These are phyloP conservation scores for Amblyjoppa fuscipennis DNA, from an alignment of 2,888 invertebrate genomes.

Conservation along the genomic window DNA sequence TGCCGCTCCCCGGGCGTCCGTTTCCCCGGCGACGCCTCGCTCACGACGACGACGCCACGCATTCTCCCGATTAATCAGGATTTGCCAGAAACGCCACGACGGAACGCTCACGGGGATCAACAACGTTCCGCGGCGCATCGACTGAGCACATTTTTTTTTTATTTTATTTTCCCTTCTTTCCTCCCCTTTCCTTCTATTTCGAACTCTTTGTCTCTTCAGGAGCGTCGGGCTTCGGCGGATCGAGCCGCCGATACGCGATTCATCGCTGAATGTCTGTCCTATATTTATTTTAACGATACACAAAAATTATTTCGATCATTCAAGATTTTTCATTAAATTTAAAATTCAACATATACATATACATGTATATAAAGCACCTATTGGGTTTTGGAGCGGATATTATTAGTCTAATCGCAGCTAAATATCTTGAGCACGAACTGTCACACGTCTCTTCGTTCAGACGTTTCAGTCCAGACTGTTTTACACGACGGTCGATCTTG, in stretches of 20 bases:
- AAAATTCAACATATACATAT: no score
- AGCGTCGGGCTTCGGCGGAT: conserved; percentile 41
- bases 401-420: no score
- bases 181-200: conserved; percentile 28
- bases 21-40: conserved; percentile 49
- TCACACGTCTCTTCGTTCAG: no score
- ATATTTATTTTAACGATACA: no score
- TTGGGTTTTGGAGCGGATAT: no score
- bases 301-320: no score
- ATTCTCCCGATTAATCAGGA: conserved; percentile 71
- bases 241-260: conserved; percentile 10
- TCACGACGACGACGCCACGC: conserved; percentile 63
- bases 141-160: conserved; percentile 48
- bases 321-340: no score
- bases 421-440: no score
- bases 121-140: conserved; percentile 40
- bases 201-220: conserved; percentile 10
- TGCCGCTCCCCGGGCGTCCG: conserved; percentile 57
- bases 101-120: conserved; percentile 58
- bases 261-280: background rate
- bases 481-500: no score
- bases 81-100: conserved; percentile 57
- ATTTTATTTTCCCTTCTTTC: conserved; percentile 4
- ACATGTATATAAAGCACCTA: no score
- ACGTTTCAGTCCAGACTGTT: no score